Percentiles rank a stretch among this genome's conserved stretches.
These are phyloP conservation scores for Holothuria leucospilota DNA, from an alignment of 53 echinoderm and acorn worm species.

Conservation along the genomic window DNA sequence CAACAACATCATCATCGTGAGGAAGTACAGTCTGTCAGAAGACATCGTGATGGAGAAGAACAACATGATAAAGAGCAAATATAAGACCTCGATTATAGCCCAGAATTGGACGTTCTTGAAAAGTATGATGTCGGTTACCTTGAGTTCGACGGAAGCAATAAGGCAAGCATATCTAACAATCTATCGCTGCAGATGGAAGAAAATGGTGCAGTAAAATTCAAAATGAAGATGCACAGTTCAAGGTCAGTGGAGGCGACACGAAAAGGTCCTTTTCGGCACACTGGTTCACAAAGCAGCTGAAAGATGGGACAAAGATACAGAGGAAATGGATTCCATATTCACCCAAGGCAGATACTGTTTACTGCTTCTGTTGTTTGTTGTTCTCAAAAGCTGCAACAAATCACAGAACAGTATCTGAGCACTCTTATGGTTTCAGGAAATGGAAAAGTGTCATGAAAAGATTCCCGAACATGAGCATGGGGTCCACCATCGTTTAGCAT, in stretches of 20 bases:
- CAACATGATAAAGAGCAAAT: constrained; percentile 15
- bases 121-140: neutral
- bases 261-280: neutral
- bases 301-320: too few species aligned
- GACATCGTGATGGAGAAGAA: neutral
- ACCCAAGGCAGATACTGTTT: too few species aligned
- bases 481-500: too few species aligned
- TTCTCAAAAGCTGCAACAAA: too few species aligned
- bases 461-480: too few species aligned
- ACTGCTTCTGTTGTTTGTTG: too few species aligned
- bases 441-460: too few species aligned
- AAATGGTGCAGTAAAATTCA: constrained; percentile 12
- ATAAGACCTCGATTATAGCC: neutral
- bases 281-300: too few species aligned
- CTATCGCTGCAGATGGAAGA: neutral
- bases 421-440: too few species aligned
- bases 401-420: too few species aligned
- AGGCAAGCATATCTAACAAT: constrained; percentile 10
- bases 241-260: constrained; percentile 5
- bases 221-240: neutral
- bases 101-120: constrained; percentile 5
- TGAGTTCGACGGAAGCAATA: constrained; percentile 9
- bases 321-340: too few species aligned
- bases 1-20: neutral
- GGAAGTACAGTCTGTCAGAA: neutral